Evolutionary conservation across 2,113 vertebrate genomes (phyloP), one percentile per base, ranked within the genome.

Genomic region (Platichthys flesus): DNA sequence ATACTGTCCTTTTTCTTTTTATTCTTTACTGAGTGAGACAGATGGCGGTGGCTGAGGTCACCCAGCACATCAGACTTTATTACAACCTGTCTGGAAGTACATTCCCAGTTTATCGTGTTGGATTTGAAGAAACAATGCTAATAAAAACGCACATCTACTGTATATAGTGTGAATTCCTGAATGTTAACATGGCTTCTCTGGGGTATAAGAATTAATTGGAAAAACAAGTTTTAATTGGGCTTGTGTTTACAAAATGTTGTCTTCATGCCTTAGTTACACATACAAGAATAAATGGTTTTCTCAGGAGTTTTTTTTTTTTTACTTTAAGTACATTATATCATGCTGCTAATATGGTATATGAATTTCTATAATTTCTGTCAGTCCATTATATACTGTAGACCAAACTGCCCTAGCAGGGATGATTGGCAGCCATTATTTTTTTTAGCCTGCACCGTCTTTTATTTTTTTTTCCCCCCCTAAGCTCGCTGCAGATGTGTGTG

Each of bases 211-310:
- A 74, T 69, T 86, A 78, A 74, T 87, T 79, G 64, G 72, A 81
- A 80, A 84, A 83, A 68, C 60, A 81, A 76, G 55, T 85, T 90
- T 87, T 88, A 87, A 89, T 87, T 85, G 78, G 71, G 71, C 54
- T 83, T 0, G 20, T 86, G 86, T 86, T 91, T 81, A 82, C 85
- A 83, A 85, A 88, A 74, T 74, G 79, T 62, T 81, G 76, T 71
- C 61, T 85, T 74, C 67, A 59, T 74, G 81, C 67, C 74, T 76
- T 62, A 76, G 68, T 86, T 81, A 16, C 67, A 76, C 37, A 55
- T 40, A 59, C 31, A 66, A 47, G 42, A 67, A 59, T 71, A 78
- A 83, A 71, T 52, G 20, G 28, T 4, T 58, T 70, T 26, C 72
- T 67, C 37, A 1, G 56, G 74, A 65, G 76, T 56, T 52, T 51